A percentile compares a stretch with the other conserved stretches of the same genome.
Conservation (phyloP, 2,888 invertebrate species). For the Hypomecis punctinalis region DNA sequence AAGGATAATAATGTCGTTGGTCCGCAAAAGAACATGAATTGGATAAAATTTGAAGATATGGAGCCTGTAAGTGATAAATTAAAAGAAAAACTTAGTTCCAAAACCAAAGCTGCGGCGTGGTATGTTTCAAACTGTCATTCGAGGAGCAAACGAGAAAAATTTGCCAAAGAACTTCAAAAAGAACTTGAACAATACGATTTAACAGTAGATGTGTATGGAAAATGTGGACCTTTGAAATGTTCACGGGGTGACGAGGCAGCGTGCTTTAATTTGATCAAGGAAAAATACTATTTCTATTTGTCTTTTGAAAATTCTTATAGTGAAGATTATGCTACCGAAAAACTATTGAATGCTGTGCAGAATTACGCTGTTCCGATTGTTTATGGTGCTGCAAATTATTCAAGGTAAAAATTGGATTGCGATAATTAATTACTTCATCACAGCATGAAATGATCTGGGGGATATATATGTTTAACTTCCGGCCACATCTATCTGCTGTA, state of each 20-base stretch:
- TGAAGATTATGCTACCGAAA: slow-evolving; percentile 66
- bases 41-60: slow-evolving; percentile 57
- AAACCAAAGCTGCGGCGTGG: slow-evolving; percentile 60
- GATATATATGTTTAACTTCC: no score
- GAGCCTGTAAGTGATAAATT: slow-evolving; percentile 51
- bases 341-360: slow-evolving; percentile 66
- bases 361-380: slow-evolving; percentile 87
- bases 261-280: slow-evolving; percentile 50
- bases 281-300: slow-evolving; percentile 64
- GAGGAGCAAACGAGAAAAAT: slow-evolving; percentile 46
- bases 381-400: slow-evolving; percentile 86
- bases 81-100: slow-evolving; percentile 45
- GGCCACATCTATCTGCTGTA: no score
- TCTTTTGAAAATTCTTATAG: slow-evolving; percentile 62
- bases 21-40: slow-evolving; percentile 57
- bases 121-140: slow-evolving; percentile 58
- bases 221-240: slow-evolving; percentile 54
- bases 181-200: slow-evolving; percentile 49
- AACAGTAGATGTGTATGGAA: slow-evolving; percentile 57
- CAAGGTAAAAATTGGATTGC: slow-evolving; percentile 47
- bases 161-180: slow-evolving; percentile 41
- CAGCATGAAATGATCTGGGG: no score
- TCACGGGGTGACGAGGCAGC: slow-evolving; percentile 40
- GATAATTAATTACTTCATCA: no score
- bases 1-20: slow-evolving; percentile 50